phyloP scores from a whole-genome alignment of 2,888 invertebrate genomes.

The Emmelina monodactyla region DNA sequence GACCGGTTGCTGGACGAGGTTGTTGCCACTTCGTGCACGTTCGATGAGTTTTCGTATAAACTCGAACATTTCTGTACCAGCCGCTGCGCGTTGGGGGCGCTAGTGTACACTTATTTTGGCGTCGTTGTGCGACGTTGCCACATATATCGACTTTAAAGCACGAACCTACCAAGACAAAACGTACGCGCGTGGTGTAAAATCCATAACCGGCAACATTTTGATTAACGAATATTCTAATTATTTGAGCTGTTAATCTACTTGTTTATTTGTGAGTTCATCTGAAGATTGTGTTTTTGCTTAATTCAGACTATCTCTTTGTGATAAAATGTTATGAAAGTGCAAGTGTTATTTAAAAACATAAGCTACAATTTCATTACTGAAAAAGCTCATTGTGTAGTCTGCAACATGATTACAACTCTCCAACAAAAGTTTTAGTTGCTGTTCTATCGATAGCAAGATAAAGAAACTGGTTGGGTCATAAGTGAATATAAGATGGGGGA shows the following conservation, averaged over 20 bases:
- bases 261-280: no score
- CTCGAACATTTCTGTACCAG: constrained; percentile 40
- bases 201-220: constrained; percentile 58
- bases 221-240: constrained; percentile 11
- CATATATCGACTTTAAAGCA: constrained; percentile 54
- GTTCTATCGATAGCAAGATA: no score
- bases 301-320: constrained; percentile 44
- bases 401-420: neutral
- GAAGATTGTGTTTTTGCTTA: constrained; percentile 11
- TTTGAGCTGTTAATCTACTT: no score
- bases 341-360: constrained; percentile 18
- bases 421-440: no score
- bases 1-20: constrained; percentile 61
- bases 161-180: constrained; percentile 59
- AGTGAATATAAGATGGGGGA: constrained; percentile 59
- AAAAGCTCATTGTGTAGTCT: constrained; percentile 6
- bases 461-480: constrained; percentile 55
- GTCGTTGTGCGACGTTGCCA: constrained; percentile 65
- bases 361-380: constrained; percentile 14
- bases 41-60: constrained; percentile 46
- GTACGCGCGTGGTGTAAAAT: constrained; percentile 60
- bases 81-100: constrained; percentile 67
- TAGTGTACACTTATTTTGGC: constrained; percentile 61
- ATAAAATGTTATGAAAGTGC: constrained; percentile 30
- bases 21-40: constrained; percentile 57